phyloP scores from a whole-genome alignment of 2,113 vertebrate species.

The Setophaga petechia region DNA sequence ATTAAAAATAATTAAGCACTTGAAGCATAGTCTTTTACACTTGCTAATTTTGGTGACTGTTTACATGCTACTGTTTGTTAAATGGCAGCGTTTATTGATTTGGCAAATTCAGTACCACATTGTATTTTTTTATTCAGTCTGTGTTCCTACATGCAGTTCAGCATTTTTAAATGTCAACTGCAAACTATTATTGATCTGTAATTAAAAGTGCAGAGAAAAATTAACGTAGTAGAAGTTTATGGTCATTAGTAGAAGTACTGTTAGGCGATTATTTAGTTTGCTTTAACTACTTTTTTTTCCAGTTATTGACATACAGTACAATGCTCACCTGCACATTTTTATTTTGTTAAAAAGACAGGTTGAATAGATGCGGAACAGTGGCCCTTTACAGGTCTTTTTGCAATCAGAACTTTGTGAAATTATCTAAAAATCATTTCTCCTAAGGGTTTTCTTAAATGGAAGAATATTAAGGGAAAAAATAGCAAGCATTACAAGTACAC shows the following conservation, averaged over 20 bases:
- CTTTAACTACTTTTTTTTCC: slow-evolving; percentile 76
- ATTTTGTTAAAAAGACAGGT: slow-evolving; percentile 67
- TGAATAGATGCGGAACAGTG: slow-evolving; percentile 27
- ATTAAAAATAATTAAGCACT: slow-evolving; percentile 82
- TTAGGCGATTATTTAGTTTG: slow-evolving; percentile 82
- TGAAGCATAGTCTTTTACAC: slow-evolving; percentile 49
- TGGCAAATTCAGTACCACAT: slow-evolving; percentile 84
- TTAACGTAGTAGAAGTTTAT: slow-evolving; percentile 86
- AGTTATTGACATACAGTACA: slow-evolving; percentile 74
- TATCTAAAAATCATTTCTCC: not conserved
- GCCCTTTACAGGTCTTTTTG: not conserved
- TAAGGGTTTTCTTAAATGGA: not conserved
- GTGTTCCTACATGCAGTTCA: slow-evolving; percentile 88
- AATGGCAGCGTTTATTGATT: slow-evolving; percentile 92
- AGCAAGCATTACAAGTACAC: not conserved
- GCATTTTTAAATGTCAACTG: slow-evolving; percentile 89
- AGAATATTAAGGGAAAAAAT: not conserved
- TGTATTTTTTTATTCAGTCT: slow-evolving; percentile 89
- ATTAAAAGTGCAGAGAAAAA: slow-evolving; percentile 89
- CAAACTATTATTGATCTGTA: slow-evolving; percentile 85
- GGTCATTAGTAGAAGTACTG: slow-evolving; percentile 81
- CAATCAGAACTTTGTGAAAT: not conserved
- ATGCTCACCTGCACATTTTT: slow-evolving; percentile 58
- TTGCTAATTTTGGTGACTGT: slow-evolving; percentile 82
- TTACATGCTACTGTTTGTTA: slow-evolving; percentile 89